Conservation (phyloP, 2,113 vertebrate genomes). For the Nyctibius bracteatus region DNA sequence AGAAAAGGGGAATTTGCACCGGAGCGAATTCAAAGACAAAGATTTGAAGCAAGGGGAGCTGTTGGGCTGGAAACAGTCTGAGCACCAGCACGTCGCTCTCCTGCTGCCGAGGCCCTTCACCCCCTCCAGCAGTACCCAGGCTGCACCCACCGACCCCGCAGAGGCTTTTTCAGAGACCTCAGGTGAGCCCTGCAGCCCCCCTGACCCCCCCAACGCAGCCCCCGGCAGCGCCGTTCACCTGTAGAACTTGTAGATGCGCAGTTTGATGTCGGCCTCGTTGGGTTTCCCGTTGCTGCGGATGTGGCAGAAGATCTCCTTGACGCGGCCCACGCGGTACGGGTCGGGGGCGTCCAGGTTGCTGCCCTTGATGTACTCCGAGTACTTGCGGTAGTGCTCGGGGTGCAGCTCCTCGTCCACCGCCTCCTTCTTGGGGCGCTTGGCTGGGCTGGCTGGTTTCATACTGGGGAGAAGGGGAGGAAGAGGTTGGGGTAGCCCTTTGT, state of each 20-base stretch:
- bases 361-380: conserved; percentile 95
- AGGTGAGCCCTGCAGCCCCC: too few relatives aligned
- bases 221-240: conserved; percentile 63
- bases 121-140: too few relatives aligned
- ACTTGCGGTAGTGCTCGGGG: conserved; percentile 94
- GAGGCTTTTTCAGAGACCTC: too few relatives aligned
- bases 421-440: conserved; percentile 88
- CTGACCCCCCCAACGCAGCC: too few relatives aligned
- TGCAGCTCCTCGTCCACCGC: conserved; percentile 91
- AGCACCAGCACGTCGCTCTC: not conserved
- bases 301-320: conserved; percentile 88
- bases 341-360: conserved; percentile 92
- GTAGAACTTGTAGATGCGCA: conserved; percentile 89
- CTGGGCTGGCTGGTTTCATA: conserved; percentile 84
- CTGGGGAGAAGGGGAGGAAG: conserved; percentile 37
- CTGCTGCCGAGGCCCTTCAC: not conserved
- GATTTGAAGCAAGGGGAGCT: not conserved
- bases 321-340: conserved; percentile 87
- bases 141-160: too few relatives aligned
- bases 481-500: too few relatives aligned
- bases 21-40: not conserved
- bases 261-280: conserved; percentile 84
- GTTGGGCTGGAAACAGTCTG: not conserved
- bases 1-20: not conserved
- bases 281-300: conserved; percentile 82